These are phyloP conservation scores for Empidonax alnorum DNA, from an alignment of 2,113 vertebrate species.

Conservation along the genomic window DNA sequence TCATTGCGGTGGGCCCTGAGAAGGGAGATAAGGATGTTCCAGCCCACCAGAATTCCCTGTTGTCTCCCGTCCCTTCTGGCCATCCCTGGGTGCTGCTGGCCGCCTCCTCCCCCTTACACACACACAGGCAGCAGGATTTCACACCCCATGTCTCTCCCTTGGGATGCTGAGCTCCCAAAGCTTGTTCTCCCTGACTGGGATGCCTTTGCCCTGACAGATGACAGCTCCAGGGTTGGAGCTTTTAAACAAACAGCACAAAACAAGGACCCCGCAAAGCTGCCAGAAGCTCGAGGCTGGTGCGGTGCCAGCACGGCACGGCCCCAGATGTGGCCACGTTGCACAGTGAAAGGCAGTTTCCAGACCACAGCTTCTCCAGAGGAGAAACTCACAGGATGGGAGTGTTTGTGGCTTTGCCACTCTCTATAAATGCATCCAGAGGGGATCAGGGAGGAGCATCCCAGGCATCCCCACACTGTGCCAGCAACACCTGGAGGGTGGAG, in stretches of 20 bases:
- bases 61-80: background rate
- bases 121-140: background rate
- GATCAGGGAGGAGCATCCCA: rapidly evolving
- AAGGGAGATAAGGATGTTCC: background rate
- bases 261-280: background rate
- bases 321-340: background rate
- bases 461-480: background rate
- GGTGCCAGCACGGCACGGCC: background rate
- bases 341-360: background rate
- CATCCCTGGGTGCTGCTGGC: background rate
- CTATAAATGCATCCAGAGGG: background rate
- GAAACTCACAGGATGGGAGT: background rate
- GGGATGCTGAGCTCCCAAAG: background rate
- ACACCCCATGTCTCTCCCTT: background rate
- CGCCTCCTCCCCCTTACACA: background rate
- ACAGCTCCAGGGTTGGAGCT: background rate
- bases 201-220: background rate
- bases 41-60: background rate
- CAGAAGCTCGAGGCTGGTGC: background rate
- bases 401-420: background rate
- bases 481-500: background rate
- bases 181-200: background rate
- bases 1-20: slow-evolving; percentile 90
- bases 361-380: background rate
- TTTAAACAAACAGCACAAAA: slow-evolving; percentile 20